Evolutionary conservation across 2,113 vertebrate genomes (phyloP).

Genomic region (Rhabdomys dilectus): DNA sequence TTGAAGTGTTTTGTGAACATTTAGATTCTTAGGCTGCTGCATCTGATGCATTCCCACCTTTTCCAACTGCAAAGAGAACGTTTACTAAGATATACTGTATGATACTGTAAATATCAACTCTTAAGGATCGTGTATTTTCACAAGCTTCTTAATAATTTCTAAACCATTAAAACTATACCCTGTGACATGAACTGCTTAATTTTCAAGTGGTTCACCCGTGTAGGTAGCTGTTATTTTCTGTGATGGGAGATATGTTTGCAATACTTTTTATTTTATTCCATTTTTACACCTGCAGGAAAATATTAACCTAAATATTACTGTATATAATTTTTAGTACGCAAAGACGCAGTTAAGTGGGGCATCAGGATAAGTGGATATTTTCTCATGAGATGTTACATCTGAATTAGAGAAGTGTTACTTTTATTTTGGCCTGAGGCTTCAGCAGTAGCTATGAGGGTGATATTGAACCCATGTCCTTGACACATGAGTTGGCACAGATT

Average conservation of each 20-base stretch:
- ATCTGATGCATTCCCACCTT: constrained; percentile 28
- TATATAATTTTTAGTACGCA: constrained; percentile 27
- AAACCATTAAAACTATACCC: neutral
- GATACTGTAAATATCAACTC: constrained; percentile 53
- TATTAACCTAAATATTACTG: constrained; percentile 27
- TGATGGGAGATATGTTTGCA: neutral
- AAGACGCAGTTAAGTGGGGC: neutral
- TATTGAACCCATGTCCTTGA: constrained; percentile 8
- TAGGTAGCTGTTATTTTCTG: constrained; percentile 17
- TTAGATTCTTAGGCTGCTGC: neutral
- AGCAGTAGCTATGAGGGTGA: neutral
- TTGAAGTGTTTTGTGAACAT: constrained; percentile 34
- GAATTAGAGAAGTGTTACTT: neutral
- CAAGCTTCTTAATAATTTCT: constrained; percentile 1
- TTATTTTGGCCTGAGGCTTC: neutral
- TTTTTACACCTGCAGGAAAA: constrained; percentile 40
- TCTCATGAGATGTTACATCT: neutral
- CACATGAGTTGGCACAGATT: constrained; percentile 33
- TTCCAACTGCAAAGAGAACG: constrained; percentile 23
- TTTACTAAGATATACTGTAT: neutral
- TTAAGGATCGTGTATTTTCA: neutral
- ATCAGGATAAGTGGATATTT: neutral
- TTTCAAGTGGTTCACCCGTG: neutral
- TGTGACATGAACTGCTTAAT: neutral
- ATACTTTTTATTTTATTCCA: constrained; percentile 12